A percentile compares a stretch with the other conserved stretches of the same genome.
Evolutionary conservation across 2,797 vertebrate genomes (phyloP).

Genomic region (Falco naumanni): DNA sequence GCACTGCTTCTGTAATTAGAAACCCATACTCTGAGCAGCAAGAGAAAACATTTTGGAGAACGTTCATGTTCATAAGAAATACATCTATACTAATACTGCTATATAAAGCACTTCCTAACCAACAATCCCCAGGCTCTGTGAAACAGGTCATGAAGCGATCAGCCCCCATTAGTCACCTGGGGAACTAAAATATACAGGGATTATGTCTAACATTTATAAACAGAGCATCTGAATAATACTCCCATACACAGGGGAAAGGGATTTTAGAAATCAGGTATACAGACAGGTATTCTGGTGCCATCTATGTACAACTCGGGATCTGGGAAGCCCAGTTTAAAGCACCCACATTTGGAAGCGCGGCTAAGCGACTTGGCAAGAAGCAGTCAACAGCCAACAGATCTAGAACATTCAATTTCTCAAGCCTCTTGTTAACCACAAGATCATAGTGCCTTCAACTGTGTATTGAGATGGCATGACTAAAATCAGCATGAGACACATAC

Average conservation of each 20-base stretch:
- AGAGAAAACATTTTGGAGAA: not conserved
- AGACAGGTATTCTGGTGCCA: not conserved
- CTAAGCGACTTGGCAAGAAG: not conserved
- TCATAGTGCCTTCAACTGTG: not conserved
- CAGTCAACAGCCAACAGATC: not conserved
- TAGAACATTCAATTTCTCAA: not conserved
- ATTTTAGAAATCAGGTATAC: not conserved
- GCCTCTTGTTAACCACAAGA: not conserved
- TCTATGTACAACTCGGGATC: not conserved
- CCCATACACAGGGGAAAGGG: not conserved
- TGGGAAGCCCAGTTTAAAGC: not conserved
- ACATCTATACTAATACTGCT: not conserved
- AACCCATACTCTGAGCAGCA: not conserved
- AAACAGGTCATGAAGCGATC: not conserved
- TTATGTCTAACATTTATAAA: not conserved
- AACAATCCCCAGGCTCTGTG: not conserved
- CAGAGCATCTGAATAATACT: not conserved
- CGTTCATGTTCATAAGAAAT: not conserved
- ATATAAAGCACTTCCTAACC: not conserved
- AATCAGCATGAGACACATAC: slow-evolving; percentile 72
- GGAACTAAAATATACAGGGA: not conserved
- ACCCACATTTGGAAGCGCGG: not conserved
- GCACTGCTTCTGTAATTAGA: not conserved
- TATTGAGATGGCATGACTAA: not conserved
- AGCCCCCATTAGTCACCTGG: not conserved